These are phyloP conservation scores for Neocrepidodera transversa DNA, from an alignment of 2,888 invertebrate genomes.

Conservation along the genomic window DNA sequence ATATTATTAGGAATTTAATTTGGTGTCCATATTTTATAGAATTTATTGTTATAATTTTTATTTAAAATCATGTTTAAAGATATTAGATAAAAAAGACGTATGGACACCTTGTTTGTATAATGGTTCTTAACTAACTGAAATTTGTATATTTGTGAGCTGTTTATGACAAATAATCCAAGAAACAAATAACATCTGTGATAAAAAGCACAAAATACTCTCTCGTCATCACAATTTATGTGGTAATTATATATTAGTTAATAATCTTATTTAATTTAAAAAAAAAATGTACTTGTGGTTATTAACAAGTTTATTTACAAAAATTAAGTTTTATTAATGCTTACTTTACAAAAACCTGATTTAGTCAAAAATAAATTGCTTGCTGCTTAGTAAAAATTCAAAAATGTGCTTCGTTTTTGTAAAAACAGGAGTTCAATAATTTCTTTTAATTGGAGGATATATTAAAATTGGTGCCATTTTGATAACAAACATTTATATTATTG, in stretches of 20 bases:
- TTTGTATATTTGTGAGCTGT: slow-evolving; percentile 39
- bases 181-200: slow-evolving; percentile 55
- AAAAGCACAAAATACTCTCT: slow-evolving; percentile 51
- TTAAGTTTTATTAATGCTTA: not conserved
- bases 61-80: too few relatives aligned
- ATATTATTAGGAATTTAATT: not conserved
- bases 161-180: slow-evolving; percentile 44
- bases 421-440: slow-evolving; percentile 11
- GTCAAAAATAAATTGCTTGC: not conserved
- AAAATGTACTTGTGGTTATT: slow-evolving; percentile 2
- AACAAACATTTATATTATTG: slow-evolving; percentile 5
- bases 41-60: too few relatives aligned
- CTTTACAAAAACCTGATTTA: too few relatives aligned
- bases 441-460: not conserved
- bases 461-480: slow-evolving; percentile 12
- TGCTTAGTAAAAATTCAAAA: not conserved
- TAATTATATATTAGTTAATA: slow-evolving; percentile 34
- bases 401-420: slow-evolving; percentile 2
- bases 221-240: slow-evolving; percentile 38
- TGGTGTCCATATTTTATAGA: too few relatives aligned
- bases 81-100: not conserved
- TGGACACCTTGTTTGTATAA: not conserved
- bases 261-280: slow-evolving; percentile 5
- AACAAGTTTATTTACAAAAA: not conserved
- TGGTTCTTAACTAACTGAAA: slow-evolving; percentile 26